Evolutionary conservation across 2,888 invertebrate species (phyloP).

Genomic region (Eilema depressum): DNA sequence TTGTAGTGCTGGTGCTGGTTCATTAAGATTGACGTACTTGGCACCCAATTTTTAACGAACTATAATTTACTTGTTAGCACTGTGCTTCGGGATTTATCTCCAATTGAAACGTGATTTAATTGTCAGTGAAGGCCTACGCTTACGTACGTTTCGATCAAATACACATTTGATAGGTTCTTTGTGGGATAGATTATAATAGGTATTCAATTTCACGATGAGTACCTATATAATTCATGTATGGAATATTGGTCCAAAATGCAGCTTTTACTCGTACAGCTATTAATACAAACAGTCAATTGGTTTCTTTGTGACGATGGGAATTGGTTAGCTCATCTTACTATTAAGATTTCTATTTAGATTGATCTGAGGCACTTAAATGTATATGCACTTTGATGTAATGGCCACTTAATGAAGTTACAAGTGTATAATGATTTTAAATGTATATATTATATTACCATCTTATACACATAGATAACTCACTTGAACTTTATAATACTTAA

Average conservation of each 20-base stretch:
- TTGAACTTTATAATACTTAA: neutral
- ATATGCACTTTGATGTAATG: neutral
- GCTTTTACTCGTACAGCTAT: neutral
- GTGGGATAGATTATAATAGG: neutral
- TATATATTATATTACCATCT: neutral
- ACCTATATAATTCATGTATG: neutral
- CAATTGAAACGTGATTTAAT: slow-evolving; percentile 13
- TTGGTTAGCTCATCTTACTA: slow-evolving; percentile 1
- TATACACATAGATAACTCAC: neutral
- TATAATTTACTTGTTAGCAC: slow-evolving; percentile 10
- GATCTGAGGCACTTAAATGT: neutral
- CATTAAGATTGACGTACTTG: slow-evolving; percentile 20
- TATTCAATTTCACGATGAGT: neutral
- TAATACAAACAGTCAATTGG: too few relatives aligned
- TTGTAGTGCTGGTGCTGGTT: slow-evolving; percentile 4
- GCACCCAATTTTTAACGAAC: slow-evolving; percentile 13
- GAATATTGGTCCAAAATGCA: neutral
- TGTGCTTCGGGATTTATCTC: neutral
- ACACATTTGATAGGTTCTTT: neutral
- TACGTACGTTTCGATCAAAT: neutral
- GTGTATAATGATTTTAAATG: neutral
- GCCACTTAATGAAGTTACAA: neutral
- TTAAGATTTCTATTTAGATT: neutral
- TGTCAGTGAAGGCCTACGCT: slow-evolving; percentile 5
- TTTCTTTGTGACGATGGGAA: neutral